Evolutionary conservation across 2,113 vertebrate species (phyloP).

Genomic region (Sciurus niger): DNA sequence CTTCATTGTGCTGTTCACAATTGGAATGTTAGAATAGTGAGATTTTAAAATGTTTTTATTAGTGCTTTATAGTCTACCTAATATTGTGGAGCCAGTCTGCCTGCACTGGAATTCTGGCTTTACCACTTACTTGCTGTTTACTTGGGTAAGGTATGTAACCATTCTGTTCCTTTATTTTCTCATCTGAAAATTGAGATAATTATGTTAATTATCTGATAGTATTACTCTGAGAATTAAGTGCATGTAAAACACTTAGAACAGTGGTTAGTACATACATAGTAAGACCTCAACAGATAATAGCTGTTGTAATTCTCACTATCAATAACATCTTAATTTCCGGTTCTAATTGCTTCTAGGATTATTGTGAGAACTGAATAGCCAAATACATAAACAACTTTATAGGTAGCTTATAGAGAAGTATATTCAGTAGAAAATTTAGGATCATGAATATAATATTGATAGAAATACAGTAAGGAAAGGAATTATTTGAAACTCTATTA

Average conservation of each 20-base stretch:
- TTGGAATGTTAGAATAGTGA: not conserved
- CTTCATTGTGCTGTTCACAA: not conserved
- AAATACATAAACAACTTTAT: too few species aligned
- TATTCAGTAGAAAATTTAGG: not conserved
- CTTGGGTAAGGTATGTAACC: not conserved
- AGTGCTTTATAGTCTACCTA: too few species aligned
- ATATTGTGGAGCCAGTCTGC: not conserved
- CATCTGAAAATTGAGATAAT: not conserved
- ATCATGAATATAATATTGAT: not conserved
- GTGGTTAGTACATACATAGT: not conserved
- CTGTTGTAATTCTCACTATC: not conserved
- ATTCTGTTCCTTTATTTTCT: not conserved
- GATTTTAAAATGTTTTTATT: too few species aligned
- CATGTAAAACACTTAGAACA: not conserved
- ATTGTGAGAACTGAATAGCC: too few species aligned
- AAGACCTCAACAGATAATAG: not conserved
- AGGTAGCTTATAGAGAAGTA: not conserved
- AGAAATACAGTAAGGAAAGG: slow-evolving; percentile 19
- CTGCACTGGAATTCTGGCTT: not conserved
- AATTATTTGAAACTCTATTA: slow-evolving; percentile 52
- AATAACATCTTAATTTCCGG: not conserved
- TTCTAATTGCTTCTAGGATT: too few species aligned
- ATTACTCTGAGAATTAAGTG: not conserved
- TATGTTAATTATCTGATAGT: not conserved
- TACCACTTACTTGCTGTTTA: not conserved